A percentile compares a stretch with the other conserved stretches of the same genome.
Evolutionary conservation across 2,888 invertebrate species (phyloP).

Genomic region (Hydrotaea cyrtoneurina): DNA sequence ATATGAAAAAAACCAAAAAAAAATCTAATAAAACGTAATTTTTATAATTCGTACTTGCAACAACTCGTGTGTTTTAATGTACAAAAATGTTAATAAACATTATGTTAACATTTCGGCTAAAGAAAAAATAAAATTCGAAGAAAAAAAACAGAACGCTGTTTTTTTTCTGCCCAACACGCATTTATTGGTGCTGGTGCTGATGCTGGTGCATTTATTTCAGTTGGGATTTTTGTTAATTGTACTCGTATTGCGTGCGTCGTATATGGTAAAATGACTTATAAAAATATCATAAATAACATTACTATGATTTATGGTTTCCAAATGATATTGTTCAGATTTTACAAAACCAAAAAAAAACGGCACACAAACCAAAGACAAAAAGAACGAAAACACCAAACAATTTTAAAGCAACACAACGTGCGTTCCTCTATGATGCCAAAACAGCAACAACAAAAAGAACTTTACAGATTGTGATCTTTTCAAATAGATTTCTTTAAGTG

Average conservation of each 20-base stretch:
- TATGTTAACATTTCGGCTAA: slow-evolving; percentile 58
- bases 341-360: no score
- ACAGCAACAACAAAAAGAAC: not conserved
- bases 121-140: not conserved
- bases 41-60: slow-evolving; percentile 13
- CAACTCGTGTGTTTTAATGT: slow-evolving; percentile 60
- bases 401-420: not conserved
- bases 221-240: not conserved
- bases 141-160: not conserved
- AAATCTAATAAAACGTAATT: not conserved
- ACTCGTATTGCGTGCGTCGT: slow-evolving; percentile 22
- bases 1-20: no score
- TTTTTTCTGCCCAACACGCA: not conserved
- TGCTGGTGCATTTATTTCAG: slow-evolving; percentile 3
- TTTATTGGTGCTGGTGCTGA: not conserved
- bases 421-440: not conserved
- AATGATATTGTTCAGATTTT: slow-evolving; percentile 65
- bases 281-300: slow-evolving; percentile 41
- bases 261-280: slow-evolving; percentile 37
- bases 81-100: slow-evolving; percentile 60
- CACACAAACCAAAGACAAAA: not conserved
- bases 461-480: not conserved
- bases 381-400: not conserved
- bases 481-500: slow-evolving; percentile 23
- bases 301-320: slow-evolving; percentile 64